Percentiles rank a stretch among this genome's conserved stretches.
Conservation (phyloP, 2,888 invertebrate species). For the Hydrotaea cyrtoneurina region DNA sequence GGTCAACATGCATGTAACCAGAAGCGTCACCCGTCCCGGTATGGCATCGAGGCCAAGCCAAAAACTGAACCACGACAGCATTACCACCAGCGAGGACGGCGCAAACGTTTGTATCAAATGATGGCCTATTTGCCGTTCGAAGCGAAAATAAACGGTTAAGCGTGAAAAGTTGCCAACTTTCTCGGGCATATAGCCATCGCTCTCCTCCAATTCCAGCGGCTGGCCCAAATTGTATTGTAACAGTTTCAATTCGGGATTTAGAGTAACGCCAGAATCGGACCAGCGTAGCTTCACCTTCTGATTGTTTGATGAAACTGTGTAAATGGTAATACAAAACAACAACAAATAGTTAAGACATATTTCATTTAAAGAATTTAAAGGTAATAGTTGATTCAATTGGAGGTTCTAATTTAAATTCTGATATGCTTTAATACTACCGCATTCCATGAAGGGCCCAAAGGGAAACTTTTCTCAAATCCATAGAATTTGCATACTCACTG, state of each 20-base stretch:
- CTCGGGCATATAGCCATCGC: constrained; percentile 87
- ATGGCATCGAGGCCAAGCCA: constrained; percentile 93
- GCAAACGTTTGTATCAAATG: constrained; percentile 93
- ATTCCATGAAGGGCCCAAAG: too few relatives aligned
- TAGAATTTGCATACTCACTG: too few relatives aligned
- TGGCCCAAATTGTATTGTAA: constrained; percentile 90
- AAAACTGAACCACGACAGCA: constrained; percentile 93
- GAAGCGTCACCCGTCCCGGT: constrained; percentile 89
- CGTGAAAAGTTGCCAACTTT: constrained; percentile 92
- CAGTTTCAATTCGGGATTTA: constrained; percentile 90
- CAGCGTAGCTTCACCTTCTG: constrained; percentile 88
- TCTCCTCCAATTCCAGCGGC: constrained; percentile 87
- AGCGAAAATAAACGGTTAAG: constrained; percentile 88
- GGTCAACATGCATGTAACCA: constrained; percentile 92
- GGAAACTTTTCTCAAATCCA: too few relatives aligned
- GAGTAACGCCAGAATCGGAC: constrained; percentile 88
- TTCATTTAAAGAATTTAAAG: too few relatives aligned
- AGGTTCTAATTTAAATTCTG: too few relatives aligned
- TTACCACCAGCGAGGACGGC: constrained; percentile 90
- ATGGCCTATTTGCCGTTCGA: constrained; percentile 92
- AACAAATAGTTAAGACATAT: too few relatives aligned
- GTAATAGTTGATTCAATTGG: too few relatives aligned
- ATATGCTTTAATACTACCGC: too few relatives aligned
- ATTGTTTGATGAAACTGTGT: constrained; percentile 89
- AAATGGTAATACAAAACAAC: not conserved